These are phyloP conservation scores for Lophotriccus pileatus DNA, from an alignment of 2,797 vertebrate genomes.

Conservation along the genomic window DNA sequence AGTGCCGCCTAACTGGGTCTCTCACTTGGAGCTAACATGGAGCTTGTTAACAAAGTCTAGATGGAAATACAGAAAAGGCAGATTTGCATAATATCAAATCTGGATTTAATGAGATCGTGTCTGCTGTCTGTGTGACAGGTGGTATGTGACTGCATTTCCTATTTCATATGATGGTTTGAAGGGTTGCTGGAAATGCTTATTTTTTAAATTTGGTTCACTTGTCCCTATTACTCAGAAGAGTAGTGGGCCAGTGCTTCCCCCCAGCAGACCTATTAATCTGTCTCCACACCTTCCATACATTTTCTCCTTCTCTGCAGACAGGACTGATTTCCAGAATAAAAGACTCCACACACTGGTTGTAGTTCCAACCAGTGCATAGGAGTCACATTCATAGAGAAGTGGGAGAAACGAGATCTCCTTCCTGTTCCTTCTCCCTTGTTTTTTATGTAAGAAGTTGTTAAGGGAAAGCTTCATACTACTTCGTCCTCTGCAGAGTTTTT, in stretches of 20 bases:
- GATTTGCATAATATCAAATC: neutral
- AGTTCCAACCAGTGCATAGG: neutral
- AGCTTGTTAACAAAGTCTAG: neutral
- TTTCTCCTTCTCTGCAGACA: neutral
- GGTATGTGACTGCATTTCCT: neutral
- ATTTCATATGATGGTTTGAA: neutral
- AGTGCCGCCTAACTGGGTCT: neutral
- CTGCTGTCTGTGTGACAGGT: neutral
- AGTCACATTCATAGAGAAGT: neutral
- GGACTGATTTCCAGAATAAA: neutral
- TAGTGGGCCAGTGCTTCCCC: neutral
- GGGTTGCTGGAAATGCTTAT: neutral
- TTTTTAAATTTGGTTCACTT: neutral
- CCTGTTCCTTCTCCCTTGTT: neutral
- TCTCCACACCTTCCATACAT: rapidly evolving
- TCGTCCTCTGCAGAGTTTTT: neutral
- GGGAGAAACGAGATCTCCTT: neutral
- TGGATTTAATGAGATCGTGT: neutral
- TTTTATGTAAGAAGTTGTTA: neutral
- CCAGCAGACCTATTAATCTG: neutral
- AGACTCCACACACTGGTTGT: neutral
- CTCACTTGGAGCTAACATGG: neutral
- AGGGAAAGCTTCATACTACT: neutral
- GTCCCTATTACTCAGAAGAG: neutral
- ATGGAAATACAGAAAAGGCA: neutral